Conservation (phyloP, 2,113 vertebrate genomes). For the Grantiella picta region DNA sequence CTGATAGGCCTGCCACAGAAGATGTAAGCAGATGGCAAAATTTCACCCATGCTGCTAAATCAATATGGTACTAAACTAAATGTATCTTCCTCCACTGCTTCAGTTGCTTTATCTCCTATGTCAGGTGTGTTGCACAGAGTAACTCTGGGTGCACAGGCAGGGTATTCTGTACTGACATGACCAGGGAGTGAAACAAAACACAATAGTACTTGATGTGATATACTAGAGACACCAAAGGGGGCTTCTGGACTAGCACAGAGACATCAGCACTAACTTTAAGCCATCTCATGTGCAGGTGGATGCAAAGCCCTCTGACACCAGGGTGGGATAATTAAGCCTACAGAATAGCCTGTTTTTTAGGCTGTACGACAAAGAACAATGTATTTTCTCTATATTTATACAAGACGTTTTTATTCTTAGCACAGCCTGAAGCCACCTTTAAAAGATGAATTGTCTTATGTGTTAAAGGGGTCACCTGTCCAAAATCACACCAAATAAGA, state of each 20-base stretch:
- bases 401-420: not conserved
- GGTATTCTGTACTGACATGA: not conserved
- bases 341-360: not conserved
- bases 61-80: not conserved
- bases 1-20: not conserved
- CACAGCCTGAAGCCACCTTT: not conserved
- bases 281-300: not conserved
- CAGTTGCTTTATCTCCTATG: not conserved
- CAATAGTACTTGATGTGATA: not conserved
- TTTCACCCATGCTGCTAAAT: not conserved
- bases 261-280: not conserved
- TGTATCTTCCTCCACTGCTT: not conserved
- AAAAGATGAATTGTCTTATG: not conserved
- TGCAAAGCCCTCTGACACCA: not conserved
- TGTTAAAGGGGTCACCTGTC: not conserved
- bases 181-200: not conserved
- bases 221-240: not conserved
- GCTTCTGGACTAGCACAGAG: not conserved
- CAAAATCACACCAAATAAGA: not conserved
- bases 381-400: not conserved
- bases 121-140: accelerated
- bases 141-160: not conserved
- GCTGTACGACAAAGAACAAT: not conserved
- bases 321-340: not conserved
- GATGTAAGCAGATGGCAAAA: not conserved